Conservation (phyloP, 2,113 vertebrate species). For the Petromus typicus region DNA sequence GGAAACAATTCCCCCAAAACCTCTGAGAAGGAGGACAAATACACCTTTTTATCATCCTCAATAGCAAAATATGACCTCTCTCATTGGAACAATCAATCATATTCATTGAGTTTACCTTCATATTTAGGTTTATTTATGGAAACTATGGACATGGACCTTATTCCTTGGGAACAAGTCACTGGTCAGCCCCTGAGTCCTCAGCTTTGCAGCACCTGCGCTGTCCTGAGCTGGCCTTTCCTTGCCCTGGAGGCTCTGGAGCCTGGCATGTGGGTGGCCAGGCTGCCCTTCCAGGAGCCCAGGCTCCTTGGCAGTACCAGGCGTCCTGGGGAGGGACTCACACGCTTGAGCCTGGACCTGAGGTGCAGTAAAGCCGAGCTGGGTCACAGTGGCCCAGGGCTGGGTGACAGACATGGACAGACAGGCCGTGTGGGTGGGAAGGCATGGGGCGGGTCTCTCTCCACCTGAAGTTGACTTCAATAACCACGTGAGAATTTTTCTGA, state of each 20-base stretch:
- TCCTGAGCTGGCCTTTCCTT: background rate
- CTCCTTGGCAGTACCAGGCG: background rate
- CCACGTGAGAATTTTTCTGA: background rate
- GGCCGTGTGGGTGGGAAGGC: background rate
- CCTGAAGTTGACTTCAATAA: background rate
- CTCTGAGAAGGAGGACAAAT: conserved; percentile 50
- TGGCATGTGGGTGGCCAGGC: background rate
- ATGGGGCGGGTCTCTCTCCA: background rate
- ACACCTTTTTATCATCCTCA: conserved; percentile 45
- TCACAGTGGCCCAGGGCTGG: background rate
- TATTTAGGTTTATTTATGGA: conserved; percentile 20
- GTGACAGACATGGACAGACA: background rate
- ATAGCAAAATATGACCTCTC: conserved; percentile 20
- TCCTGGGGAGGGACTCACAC: background rate
- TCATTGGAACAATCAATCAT: conserved; percentile 22
- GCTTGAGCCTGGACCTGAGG: background rate
- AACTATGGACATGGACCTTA: background rate
- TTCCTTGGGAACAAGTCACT: background rate
- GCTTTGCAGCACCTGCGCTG: background rate
- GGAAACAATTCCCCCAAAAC: background rate
- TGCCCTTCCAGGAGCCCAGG: background rate
- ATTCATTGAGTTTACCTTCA: background rate
- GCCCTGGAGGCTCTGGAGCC: background rate
- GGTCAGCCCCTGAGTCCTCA: background rate
- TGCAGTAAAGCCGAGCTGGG: background rate